Evolutionary conservation across 1,140 invertebrate genomes (phyloP).

Genomic region (Caenorhabditis tropicalis): DNA sequence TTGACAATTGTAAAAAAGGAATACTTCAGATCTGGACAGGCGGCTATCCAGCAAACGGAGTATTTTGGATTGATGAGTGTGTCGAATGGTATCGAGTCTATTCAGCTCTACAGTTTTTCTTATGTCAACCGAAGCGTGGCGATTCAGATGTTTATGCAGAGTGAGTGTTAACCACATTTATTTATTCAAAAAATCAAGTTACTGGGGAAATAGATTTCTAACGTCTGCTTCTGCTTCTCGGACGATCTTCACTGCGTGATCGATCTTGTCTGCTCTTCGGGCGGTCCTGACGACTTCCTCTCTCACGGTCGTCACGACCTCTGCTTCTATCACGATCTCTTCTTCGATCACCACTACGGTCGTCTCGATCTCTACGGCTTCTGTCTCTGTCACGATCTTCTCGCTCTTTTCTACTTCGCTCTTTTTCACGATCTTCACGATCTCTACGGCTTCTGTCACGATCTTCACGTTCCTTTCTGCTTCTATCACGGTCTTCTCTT

Average conservation of each 20-base stretch:
- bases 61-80: constrained; percentile 95
- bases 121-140: constrained; percentile 76
- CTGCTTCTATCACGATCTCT: neutral
- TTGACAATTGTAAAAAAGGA: constrained; percentile 78
- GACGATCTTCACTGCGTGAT: neutral
- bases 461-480: neutral
- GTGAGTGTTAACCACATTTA: neutral
- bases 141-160: constrained; percentile 48
- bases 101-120: constrained; percentile 97
- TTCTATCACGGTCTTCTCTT: neutral
- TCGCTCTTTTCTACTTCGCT: neutral
- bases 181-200: neutral
- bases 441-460: neutral
- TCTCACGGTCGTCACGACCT: neutral
- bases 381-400: neutral
- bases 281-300: neutral
- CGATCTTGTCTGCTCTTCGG: constrained; percentile 89
- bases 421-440: neutral
- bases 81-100: constrained; percentile 95
- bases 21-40: constrained; percentile 84
- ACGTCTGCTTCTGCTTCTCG: constrained; percentile 84
- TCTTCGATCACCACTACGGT: neutral
- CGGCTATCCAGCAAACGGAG: constrained; percentile 82
- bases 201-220: neutral
- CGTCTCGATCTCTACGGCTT: neutral